phyloP scores from a whole-genome alignment of 2,113 vertebrate species.

The Hypomesus transpacificus region DNA sequence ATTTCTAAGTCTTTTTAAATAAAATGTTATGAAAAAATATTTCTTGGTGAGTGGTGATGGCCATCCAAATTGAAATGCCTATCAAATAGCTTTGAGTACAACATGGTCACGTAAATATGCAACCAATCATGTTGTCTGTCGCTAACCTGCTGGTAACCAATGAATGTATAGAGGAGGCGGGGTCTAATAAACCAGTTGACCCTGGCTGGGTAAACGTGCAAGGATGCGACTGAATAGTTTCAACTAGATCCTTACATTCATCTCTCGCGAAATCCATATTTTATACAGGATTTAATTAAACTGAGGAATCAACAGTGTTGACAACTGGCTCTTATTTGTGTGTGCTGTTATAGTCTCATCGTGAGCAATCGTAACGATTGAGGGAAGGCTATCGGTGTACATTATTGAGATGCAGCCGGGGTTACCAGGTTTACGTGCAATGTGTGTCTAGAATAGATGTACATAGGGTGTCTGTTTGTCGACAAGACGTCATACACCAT shows the following conservation, averaged over 20 bases:
- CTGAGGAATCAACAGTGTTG: too few relatives aligned
- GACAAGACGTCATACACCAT: not conserved
- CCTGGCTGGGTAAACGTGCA: slow-evolving; percentile 7
- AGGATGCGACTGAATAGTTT: not conserved
- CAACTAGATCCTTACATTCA: not conserved
- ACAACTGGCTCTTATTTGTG: too few relatives aligned
- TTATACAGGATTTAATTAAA: not conserved
- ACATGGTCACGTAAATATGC: too few relatives aligned
- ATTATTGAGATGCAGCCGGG: slow-evolving; percentile 9
- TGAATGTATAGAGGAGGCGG: slow-evolving; percentile 1
- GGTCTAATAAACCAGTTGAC: slow-evolving; percentile 37
- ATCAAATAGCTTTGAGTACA: too few relatives aligned
- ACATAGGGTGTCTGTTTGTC: not conserved
- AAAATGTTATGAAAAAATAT: slow-evolving; percentile 53
- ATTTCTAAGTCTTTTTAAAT: slow-evolving; percentile 67
- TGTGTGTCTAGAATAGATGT: not conserved
- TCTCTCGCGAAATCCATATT: not conserved
- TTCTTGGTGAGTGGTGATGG: slow-evolving; percentile 4
- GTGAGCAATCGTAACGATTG: too few relatives aligned
- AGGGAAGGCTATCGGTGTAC: not conserved
- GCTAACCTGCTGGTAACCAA: slow-evolving; percentile 32
- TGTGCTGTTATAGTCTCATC: too few relatives aligned
- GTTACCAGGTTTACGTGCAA: slow-evolving; percentile 4
- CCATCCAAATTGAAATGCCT: not conserved
- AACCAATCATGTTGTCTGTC: not conserved